Conservation (phyloP, 2,113 vertebrate genomes). For the Semnornis frantzii region DNA sequence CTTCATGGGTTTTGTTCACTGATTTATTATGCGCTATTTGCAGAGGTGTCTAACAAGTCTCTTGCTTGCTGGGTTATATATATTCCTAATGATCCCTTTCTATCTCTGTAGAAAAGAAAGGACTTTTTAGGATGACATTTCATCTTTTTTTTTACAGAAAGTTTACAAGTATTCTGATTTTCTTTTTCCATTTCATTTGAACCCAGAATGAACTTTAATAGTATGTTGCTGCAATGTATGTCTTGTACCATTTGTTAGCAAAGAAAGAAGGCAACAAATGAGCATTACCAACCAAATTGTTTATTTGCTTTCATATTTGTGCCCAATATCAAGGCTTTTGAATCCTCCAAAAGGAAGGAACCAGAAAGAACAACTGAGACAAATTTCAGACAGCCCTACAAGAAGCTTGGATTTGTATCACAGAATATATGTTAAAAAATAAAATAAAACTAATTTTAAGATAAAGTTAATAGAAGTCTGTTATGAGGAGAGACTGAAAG, state of each 20-base stretch:
- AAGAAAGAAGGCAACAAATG: neutral
- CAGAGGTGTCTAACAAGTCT: neutral
- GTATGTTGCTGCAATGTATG: neutral
- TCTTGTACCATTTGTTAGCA: neutral
- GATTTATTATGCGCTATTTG: neutral
- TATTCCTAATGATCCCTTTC: constrained; percentile 32
- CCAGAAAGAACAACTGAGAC: neutral
- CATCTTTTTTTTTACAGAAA: constrained; percentile 16
- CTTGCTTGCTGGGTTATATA: constrained; percentile 8
- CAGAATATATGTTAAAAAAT: neutral
- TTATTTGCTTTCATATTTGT: neutral
- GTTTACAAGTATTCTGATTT: constrained; percentile 4
- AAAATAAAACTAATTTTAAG: neutral
- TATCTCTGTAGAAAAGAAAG: constrained; percentile 18
- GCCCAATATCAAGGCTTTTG: neutral
- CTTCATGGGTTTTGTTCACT: constrained; percentile 18
- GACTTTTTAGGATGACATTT: constrained; percentile 6
- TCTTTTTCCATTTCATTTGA: constrained; percentile 14
- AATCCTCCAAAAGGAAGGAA: neutral
- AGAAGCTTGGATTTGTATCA: neutral
- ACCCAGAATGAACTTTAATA: neutral
- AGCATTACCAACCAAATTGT: neutral
- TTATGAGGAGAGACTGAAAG: too few species aligned
- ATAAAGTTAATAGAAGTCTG: neutral
- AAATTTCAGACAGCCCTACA: neutral